These are phyloP conservation scores for Naja naja DNA, from an alignment of 2,113 vertebrate genomes.

Conservation along the genomic window DNA sequence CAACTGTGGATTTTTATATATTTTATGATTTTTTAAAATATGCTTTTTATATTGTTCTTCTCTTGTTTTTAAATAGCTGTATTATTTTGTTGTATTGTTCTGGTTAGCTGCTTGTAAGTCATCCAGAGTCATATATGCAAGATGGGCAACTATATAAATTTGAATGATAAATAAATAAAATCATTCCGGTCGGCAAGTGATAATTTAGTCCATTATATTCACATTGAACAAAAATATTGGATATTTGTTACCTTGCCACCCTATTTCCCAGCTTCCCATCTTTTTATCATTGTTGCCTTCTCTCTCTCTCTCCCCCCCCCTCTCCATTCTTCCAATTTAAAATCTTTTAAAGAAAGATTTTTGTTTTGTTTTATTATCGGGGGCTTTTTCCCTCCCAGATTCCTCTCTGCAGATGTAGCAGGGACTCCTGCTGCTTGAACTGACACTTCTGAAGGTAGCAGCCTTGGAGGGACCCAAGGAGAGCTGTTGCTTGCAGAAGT, in stretches of 20 bases:
- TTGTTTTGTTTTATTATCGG: background rate
- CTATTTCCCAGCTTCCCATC: background rate
- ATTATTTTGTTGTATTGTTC: background rate
- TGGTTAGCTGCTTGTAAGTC: background rate
- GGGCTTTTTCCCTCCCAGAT: background rate
- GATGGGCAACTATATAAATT: background rate
- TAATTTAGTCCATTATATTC: background rate
- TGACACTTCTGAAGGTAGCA: slow-evolving; percentile 72
- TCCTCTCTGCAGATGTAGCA: slow-evolving; percentile 64
- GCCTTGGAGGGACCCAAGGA: slow-evolving; percentile 62
- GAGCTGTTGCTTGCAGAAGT: slow-evolving; percentile 65
- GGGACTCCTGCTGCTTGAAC: slow-evolving; percentile 72
- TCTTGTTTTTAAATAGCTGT: background rate
- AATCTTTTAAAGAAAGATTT: background rate
- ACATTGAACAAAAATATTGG: background rate
- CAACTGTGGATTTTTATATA: background rate
- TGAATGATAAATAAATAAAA: background rate
- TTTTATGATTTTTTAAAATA: background rate
- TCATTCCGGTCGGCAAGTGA: background rate
- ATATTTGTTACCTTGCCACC: background rate
- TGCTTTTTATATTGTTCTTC: background rate
- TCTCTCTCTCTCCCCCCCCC: slow-evolving; percentile 38
- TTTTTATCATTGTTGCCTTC: background rate
- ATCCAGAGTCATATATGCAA: background rate
- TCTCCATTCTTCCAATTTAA: slow-evolving; percentile 42